Percentiles rank a stretch among this genome's conserved stretches.
These are phyloP conservation scores for Hoplostethus mediterraneus DNA, from an alignment of 2,797 vertebrate species.

Conservation along the genomic window DNA sequence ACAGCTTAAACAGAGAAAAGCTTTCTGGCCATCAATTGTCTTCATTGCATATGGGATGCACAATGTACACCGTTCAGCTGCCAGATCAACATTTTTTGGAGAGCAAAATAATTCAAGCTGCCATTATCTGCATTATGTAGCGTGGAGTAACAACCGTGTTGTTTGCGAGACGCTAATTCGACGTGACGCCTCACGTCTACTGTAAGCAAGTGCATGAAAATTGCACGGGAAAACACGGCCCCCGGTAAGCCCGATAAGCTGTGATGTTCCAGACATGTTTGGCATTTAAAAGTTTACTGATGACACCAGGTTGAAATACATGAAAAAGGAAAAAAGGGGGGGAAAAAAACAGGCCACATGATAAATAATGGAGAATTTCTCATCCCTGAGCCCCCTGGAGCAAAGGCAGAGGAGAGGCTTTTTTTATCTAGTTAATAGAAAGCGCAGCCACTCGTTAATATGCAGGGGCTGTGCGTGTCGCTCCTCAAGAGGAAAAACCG, in stretches of 20 bases:
- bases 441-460: slow-evolving; percentile 99
- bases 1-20: slow-evolving; percentile 1
- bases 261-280: slow-evolving; percentile 83
- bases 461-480: slow-evolving; percentile 95
- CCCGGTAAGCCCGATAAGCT: slow-evolving; percentile 83
- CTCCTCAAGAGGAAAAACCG: slow-evolving; percentile 94
- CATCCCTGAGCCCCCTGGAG: slow-evolving; percentile 98
- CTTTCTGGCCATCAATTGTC: not conserved
- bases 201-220: slow-evolving; percentile 80
- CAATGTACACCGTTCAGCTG: slow-evolving; percentile 6
- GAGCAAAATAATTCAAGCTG: slow-evolving; percentile 26
- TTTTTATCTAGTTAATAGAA: slow-evolving; percentile 99
- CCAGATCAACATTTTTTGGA: slow-evolving; percentile 52
- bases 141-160: slow-evolving; percentile 68
- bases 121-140: slow-evolving; percentile 66
- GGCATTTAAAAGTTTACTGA: slow-evolving; percentile 92
- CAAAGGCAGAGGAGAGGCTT: slow-evolving; percentile 95
- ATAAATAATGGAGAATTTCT: slow-evolving; percentile 98
- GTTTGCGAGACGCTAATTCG: slow-evolving; percentile 81
- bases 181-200: slow-evolving; percentile 80
- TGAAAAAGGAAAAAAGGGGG: slow-evolving; percentile 73
- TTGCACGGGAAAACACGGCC: slow-evolving; percentile 82
- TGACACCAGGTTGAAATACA: slow-evolving; percentile 94
- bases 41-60: slow-evolving; percentile 1
- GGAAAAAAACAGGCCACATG: slow-evolving; percentile 86